phyloP scores from a whole-genome alignment of 2,797 vertebrate genomes.

The Sebastes paucispinis region DNA sequence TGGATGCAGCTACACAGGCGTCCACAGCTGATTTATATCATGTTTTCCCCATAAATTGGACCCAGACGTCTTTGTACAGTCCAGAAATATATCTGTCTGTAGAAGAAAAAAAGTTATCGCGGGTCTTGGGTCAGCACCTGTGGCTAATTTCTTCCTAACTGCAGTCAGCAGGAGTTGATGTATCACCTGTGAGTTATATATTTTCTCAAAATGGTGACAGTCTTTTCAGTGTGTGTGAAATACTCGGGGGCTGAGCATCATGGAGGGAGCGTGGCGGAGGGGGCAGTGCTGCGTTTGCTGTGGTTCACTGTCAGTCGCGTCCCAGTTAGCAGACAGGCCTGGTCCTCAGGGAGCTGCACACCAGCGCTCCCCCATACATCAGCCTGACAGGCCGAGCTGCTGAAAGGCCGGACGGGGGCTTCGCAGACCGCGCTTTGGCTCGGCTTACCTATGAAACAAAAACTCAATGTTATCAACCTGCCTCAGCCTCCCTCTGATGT shows the following conservation, averaged over 20 bases:
- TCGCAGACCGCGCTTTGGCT: conserved; percentile 55
- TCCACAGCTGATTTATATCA: conserved; percentile 25
- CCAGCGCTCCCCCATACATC: conserved; percentile 74
- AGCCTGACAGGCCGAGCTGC: conserved; percentile 76
- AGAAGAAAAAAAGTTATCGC: neutral
- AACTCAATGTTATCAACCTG: conserved; percentile 70
- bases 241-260: conserved; percentile 52
- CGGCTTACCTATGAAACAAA: conserved; percentile 71
- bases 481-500: conserved; percentile 70
- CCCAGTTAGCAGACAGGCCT: conserved; percentile 80
- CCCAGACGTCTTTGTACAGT: conserved; percentile 4
- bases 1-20: neutral
- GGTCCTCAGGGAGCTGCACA: conserved; percentile 71
- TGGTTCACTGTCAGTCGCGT: conserved; percentile 80
- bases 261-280: conserved; percentile 42
- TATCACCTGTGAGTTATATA: conserved; percentile 50
- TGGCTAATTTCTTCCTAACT: conserved; percentile 35
- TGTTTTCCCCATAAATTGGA: conserved; percentile 23
- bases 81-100: conserved; percentile 12
- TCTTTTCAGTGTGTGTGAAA: conserved; percentile 57
- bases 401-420: conserved; percentile 68
- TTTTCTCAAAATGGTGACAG: conserved; percentile 54
- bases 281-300: conserved; percentile 61
- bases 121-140: conserved; percentile 47
- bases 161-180: conserved; percentile 39